phyloP scores from a whole-genome alignment of 2,888 invertebrate species.

The Drosophila nigricruria region DNA sequence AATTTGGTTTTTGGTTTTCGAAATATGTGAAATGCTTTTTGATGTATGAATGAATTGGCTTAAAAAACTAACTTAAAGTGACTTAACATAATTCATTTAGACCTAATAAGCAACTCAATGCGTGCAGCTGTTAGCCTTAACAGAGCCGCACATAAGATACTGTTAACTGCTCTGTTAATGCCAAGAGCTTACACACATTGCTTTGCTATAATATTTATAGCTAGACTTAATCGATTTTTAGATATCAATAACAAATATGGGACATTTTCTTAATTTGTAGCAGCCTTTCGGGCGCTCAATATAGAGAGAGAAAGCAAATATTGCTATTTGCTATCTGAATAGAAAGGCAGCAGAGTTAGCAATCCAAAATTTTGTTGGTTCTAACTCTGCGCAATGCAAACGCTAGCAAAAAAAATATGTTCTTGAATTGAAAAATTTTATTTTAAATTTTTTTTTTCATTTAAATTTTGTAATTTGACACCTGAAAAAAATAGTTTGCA shows the following conservation, averaged over 20 bases:
- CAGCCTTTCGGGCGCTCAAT: conserved; percentile 24
- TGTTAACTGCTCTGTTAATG: conserved; percentile 6
- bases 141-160: conserved; percentile 9
- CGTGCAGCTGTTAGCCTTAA: conserved; percentile 3
- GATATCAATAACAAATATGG: not conserved
- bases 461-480: not conserved
- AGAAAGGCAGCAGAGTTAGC: conserved; percentile 12
- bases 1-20: conserved; percentile 49
- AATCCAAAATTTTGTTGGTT: not conserved
- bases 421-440: not conserved
- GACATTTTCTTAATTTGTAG: conserved; percentile 9
- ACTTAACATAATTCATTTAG: conserved; percentile 24
- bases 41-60: conserved; percentile 49
- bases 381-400: conserved; percentile 20
- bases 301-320: conserved; percentile 9
- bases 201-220: not conserved
- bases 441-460: not conserved
- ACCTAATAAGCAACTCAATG: not conserved
- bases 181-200: not conserved
- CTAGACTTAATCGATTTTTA: conserved; percentile 5
- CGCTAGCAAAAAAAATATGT: conserved; percentile 14
- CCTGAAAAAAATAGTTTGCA: conserved; percentile 3
- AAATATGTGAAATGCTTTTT: conserved; percentile 55
- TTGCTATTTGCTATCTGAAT: not conserved
- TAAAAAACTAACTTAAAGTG: conserved; percentile 54